Percentiles rank a stretch among this genome's conserved stretches.
phyloP scores from a whole-genome alignment of 2,797 vertebrate genomes.

The Tangara arthus region DNA sequence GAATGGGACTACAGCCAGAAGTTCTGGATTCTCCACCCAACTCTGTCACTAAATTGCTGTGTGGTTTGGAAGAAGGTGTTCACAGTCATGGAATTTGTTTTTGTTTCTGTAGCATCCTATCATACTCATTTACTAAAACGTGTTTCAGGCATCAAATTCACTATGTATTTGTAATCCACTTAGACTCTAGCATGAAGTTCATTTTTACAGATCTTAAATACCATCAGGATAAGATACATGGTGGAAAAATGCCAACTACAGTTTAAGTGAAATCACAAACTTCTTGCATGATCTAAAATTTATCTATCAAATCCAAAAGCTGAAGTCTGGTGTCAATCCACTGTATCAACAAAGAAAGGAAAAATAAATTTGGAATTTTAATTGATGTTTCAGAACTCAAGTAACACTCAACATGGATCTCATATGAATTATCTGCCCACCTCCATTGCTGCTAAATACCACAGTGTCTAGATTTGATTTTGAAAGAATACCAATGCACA shows the following conservation, averaged over 20 bases:
- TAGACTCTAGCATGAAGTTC: slow-evolving; percentile 55
- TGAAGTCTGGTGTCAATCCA: slow-evolving; percentile 67
- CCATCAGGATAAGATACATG: slow-evolving; percentile 29
- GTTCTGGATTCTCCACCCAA: slow-evolving; percentile 1
- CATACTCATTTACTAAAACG: slow-evolving; percentile 18
- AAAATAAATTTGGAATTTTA: slow-evolving; percentile 59
- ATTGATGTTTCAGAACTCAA: slow-evolving; percentile 53
- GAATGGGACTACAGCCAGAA: not conserved
- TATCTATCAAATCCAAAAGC: slow-evolving; percentile 63
- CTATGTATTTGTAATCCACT: slow-evolving; percentile 56
- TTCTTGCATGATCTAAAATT: slow-evolving; percentile 31
- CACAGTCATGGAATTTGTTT: not conserved
- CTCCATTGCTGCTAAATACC: slow-evolving; percentile 69
- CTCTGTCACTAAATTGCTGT: slow-evolving; percentile 13
- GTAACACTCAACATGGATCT: slow-evolving; percentile 61
- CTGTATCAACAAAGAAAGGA: slow-evolving; percentile 53
- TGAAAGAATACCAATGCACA: slow-evolving; percentile 71
- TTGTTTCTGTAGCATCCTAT: not conserved
- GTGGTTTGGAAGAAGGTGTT: slow-evolving; percentile 12
- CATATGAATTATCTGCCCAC: slow-evolving; percentile 66
- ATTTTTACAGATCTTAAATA: slow-evolving; percentile 17
- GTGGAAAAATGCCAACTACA: slow-evolving; percentile 43
- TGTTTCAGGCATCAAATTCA: slow-evolving; percentile 35
- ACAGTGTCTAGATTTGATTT: slow-evolving; percentile 72
- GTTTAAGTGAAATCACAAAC: slow-evolving; percentile 60